Percentiles rank a stretch among this genome's conserved stretches.
Evolutionary conservation across 2,888 invertebrate species (phyloP).

Genomic region (Nebria brevicollis): DNA sequence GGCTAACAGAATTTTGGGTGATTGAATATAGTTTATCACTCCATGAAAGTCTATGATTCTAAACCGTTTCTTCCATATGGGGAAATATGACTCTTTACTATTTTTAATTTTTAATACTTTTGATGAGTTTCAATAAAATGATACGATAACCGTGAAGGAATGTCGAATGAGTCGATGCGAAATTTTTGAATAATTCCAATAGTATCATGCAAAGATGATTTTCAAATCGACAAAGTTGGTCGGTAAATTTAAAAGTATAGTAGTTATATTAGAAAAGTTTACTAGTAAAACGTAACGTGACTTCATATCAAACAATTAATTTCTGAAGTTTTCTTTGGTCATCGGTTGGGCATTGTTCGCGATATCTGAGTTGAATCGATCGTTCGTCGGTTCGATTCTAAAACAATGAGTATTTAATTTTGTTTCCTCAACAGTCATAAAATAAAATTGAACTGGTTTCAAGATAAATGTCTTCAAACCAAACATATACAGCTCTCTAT

Average conservation of each 20-base stretch:
- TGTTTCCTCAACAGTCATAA: conserved; percentile 4
- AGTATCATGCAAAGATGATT: not conserved
- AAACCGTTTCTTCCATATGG: not conserved
- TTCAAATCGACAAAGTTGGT: not conserved
- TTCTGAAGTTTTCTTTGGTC: not conserved
- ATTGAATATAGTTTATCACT: not conserved
- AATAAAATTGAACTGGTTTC: not conserved
- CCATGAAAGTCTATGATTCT: not conserved
- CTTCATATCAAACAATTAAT: not conserved
- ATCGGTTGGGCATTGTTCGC: not conserved
- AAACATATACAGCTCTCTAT: not conserved
- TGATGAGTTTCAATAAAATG: too few relatives aligned
- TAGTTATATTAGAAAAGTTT: not conserved
- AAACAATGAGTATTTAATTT: conserved; percentile 17
- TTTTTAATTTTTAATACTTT: too few relatives aligned
- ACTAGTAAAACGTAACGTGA: not conserved
- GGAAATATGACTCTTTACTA: not conserved
- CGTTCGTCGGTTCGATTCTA: conserved; percentile 3
- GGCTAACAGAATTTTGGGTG: not conserved
- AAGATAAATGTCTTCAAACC: not conserved
- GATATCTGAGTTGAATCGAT: not conserved
- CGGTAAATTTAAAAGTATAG: conserved; percentile 1
- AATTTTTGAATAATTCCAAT: not conserved
- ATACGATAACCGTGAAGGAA: too few relatives aligned
- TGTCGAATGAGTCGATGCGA: not conserved